Percentiles rank a stretch among this genome's conserved stretches.
Conservation (phyloP, 2,888 invertebrate genomes). For the Drosophila buzzatii region DNA sequence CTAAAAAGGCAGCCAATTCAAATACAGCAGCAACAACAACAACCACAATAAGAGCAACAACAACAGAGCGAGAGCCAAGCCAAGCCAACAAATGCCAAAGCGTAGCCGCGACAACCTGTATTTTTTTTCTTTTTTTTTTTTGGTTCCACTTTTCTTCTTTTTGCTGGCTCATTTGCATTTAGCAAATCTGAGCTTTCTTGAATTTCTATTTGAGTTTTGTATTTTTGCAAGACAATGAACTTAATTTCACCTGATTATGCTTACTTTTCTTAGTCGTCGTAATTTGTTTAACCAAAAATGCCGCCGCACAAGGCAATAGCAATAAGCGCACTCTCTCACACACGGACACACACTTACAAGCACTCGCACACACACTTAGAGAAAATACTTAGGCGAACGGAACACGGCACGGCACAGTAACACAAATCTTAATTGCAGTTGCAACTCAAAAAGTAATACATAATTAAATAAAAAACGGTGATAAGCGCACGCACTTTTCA, state of each 20-base stretch:
- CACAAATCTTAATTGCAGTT: slow-evolving; percentile 38
- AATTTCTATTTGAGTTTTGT: slow-evolving; percentile 47
- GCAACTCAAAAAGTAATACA: slow-evolving; percentile 50
- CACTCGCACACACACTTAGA: neutral
- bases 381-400: slow-evolving; percentile 30
- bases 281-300: slow-evolving; percentile 75
- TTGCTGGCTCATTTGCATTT: slow-evolving; percentile 67
- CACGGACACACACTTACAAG: slow-evolving; percentile 5
- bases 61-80: slow-evolving; percentile 30
- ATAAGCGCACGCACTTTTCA: slow-evolving; percentile 43
- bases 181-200: slow-evolving; percentile 36
- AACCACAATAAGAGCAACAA: neutral
- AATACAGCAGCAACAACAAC: slow-evolving; percentile 26
- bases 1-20: slow-evolving; percentile 29
- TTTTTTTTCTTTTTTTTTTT: slow-evolving; percentile 29
- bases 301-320: slow-evolving; percentile 67
- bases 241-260: slow-evolving; percentile 58
- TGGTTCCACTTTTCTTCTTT: slow-evolving; percentile 24
- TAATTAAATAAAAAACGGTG: slow-evolving; percentile 45
- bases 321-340: slow-evolving; percentile 45
- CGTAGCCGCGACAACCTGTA: slow-evolving; percentile 73
- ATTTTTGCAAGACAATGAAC: slow-evolving; percentile 42
- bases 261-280: slow-evolving; percentile 48
- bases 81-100: slow-evolving; percentile 58
- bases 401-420: slow-evolving; percentile 52